Evolutionary conservation across 2,888 invertebrate genomes (phyloP).

Genomic region (Busseola fusca): DNA sequence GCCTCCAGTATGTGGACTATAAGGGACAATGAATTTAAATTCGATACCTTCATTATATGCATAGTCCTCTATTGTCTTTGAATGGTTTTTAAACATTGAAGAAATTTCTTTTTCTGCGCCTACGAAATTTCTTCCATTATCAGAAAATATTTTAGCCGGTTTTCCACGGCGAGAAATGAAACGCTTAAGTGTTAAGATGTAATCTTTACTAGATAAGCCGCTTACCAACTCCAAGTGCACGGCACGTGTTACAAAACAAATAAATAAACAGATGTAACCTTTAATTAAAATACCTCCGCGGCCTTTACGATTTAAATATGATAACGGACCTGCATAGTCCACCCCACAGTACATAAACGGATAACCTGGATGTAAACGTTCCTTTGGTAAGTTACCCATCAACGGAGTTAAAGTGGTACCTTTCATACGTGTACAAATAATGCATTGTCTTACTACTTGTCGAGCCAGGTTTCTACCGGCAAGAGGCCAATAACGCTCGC

Average conservation of each 20-base stretch:
- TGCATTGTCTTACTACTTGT: neutral
- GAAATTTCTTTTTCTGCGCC: slow-evolving; percentile 5
- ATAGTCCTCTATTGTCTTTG: neutral
- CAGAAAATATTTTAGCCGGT: neutral
- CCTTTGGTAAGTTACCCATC: too few species aligned
- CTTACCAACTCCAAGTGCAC: too few species aligned
- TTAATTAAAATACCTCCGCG: slow-evolving; percentile 1
- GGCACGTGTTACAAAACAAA: neutral
- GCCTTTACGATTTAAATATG: slow-evolving; percentile 3
- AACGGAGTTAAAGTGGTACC: too few species aligned
- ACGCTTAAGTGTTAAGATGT: neutral
- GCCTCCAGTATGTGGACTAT: slow-evolving; percentile 15
- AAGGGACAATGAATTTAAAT: slow-evolving; percentile 7
- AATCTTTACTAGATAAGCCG: too few species aligned
- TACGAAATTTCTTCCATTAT: slow-evolving; percentile 4
- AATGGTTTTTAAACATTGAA: neutral
- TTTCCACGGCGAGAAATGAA: neutral
- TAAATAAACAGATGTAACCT: slow-evolving; percentile 3
- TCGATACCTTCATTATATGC: neutral
- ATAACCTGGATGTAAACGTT: neutral
- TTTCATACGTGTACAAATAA: slow-evolving; percentile 6
- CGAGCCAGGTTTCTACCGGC: slow-evolving; percentile 6
- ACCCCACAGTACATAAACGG: slow-evolving; percentile 9
- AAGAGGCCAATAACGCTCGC: slow-evolving; percentile 21
- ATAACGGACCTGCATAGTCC: slow-evolving; percentile 17